Evolutionary conservation across 1,140 invertebrate genomes (phyloP).

Genomic region (Panulirus ornatus): DNA sequence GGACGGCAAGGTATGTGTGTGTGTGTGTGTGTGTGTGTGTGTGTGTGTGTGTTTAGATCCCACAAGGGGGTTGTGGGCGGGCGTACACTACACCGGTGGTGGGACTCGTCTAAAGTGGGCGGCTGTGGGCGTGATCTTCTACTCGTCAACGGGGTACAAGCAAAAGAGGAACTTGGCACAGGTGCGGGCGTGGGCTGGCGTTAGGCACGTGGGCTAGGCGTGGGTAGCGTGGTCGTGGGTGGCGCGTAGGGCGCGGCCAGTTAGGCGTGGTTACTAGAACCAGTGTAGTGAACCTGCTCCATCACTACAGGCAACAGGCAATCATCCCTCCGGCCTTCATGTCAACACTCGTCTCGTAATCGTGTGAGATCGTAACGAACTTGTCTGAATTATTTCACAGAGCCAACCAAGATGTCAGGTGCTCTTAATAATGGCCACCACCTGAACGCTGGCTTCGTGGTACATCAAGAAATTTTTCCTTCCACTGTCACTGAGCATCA

Average conservation of each 20-base stretch:
- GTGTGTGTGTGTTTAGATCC: not conserved
- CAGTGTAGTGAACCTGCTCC: not conserved
- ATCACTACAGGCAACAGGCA: not conserved
- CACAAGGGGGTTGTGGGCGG: too few species aligned
- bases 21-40: not conserved
- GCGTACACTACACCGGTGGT: not conserved
- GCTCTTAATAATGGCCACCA: too few species aligned
- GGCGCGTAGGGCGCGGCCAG: not conserved
- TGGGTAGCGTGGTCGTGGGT: not conserved
- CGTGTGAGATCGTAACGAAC: not conserved
- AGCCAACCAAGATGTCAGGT: too few species aligned
- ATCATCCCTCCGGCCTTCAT: not conserved
- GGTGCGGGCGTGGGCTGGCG: slow-evolving; percentile 1
- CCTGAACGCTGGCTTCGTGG: too few species aligned
- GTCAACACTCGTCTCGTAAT: not conserved
- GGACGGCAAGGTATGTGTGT: not conserved
- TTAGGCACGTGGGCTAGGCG: slow-evolving; percentile 2
- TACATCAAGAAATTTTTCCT: too few species aligned
- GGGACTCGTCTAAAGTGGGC: not conserved
- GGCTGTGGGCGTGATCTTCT: not conserved
- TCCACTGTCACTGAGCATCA: too few species aligned
- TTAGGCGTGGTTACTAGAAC: not conserved
- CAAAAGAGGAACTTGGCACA: slow-evolving; percentile 5
- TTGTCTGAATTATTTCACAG: too few species aligned
- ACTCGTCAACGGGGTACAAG: not conserved